Percentiles rank a stretch among this genome's conserved stretches.
These are phyloP conservation scores for Ectemnius lituratus DNA, from an alignment of 2,888 invertebrate species.

Conservation along the genomic window DNA sequence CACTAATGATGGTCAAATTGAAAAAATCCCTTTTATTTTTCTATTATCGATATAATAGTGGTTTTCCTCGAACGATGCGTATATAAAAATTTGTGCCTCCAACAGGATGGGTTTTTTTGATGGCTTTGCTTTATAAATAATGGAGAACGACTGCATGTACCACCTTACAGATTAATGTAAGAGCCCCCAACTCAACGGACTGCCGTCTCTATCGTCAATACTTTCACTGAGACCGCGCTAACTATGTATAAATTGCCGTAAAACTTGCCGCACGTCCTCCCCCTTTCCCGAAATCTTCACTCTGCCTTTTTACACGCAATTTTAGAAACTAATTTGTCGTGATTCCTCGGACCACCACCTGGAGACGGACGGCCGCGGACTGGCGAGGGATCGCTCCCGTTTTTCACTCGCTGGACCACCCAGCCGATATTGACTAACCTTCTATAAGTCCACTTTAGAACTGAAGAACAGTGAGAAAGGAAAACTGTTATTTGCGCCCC, in stretches of 20 bases:
- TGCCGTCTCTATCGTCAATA: slow-evolving; percentile 36
- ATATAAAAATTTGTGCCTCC: neutral
- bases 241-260: slow-evolving; percentile 15
- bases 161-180: slow-evolving; percentile 26
- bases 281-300: neutral
- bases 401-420: neutral
- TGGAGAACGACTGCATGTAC: neutral
- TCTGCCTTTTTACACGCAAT: slow-evolving; percentile 15
- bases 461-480: neutral
- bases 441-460: neutral
- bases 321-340: slow-evolving; percentile 32
- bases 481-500: neutral
- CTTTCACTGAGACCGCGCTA: slow-evolving; percentile 32
- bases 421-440: neutral
- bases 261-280: slow-evolving; percentile 23
- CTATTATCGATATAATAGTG: neutral
- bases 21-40: too few relatives aligned
- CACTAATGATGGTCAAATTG: too few relatives aligned
- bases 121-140: slow-evolving; percentile 1
- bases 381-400: slow-evolving; percentile 12
- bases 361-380: slow-evolving; percentile 13
- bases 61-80: neutral
- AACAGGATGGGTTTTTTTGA: neutral
- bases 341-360: slow-evolving; percentile 13
- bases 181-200: slow-evolving; percentile 12